Percentiles rank a stretch among this genome's conserved stretches.
Conservation (phyloP, 2,113 vertebrate genomes). For the Aptenodytes patagonicus region DNA sequence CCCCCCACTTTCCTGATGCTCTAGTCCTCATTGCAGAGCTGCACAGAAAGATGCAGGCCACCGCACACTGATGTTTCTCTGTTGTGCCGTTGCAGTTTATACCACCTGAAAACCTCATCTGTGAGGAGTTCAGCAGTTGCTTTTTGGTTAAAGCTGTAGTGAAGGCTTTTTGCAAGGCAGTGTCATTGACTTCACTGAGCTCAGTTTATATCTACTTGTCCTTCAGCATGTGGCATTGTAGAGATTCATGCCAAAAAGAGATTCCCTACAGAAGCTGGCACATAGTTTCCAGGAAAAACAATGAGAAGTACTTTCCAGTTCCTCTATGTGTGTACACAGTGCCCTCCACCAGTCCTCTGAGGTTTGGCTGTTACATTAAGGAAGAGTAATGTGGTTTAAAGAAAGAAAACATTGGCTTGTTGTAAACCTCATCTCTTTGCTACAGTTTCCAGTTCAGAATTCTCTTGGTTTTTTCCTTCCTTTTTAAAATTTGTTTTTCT, state of each 20-base stretch:
- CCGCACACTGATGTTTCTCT: not conserved
- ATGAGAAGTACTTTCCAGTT: not conserved
- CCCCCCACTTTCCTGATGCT: not conserved
- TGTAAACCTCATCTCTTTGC: not conserved
- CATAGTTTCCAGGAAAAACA: conserved; percentile 11
- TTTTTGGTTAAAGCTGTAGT: not conserved
- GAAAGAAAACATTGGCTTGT: not conserved
- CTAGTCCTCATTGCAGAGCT: not conserved
- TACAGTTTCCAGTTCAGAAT: not conserved
- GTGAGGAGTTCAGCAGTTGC: not conserved
- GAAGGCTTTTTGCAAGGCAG: not conserved
- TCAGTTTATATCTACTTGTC: not conserved
- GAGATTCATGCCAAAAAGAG: not conserved
- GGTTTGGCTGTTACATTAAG: conserved; percentile 10
- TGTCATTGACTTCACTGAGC: not conserved
- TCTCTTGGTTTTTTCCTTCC: fast-evolving
- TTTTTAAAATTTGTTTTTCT: not conserved
- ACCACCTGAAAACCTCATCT: not conserved
- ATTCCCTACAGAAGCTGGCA: not conserved
- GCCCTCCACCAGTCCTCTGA: conserved; percentile 21
- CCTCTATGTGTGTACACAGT: not conserved
- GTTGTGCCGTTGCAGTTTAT: not conserved
- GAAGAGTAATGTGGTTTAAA: not conserved
- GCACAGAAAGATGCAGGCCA: not conserved
- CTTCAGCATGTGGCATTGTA: not conserved